phyloP scores from a whole-genome alignment of 2,797 vertebrate genomes.

The Rhodeus uyekii region DNA sequence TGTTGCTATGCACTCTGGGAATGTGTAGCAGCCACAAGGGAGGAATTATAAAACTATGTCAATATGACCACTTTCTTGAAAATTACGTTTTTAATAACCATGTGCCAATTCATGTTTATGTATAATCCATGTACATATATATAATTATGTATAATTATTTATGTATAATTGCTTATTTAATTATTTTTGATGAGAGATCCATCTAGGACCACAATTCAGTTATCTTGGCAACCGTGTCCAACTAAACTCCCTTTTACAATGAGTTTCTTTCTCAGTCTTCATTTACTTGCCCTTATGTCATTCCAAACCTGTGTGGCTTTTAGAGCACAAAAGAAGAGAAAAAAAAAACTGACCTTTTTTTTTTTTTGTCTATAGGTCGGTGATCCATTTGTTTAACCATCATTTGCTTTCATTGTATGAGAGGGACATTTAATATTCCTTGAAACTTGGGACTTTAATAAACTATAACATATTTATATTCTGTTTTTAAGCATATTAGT shows the following conservation, averaged over 20 bases:
- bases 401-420: not conserved
- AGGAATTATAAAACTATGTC: not conserved
- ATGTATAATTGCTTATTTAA: too few species aligned
- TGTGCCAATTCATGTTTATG: too few species aligned
- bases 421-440: not conserved
- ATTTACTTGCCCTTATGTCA: not conserved
- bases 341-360: too few species aligned
- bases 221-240: too few species aligned
- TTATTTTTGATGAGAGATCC: too few species aligned
- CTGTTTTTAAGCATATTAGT: not conserved
- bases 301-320: not conserved
- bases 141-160: too few species aligned
- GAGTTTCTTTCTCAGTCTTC: not conserved
- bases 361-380: not conserved
- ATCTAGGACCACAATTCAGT: too few species aligned
- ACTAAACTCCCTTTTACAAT: not conserved
- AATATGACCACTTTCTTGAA: too few species aligned
- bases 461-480: not conserved
- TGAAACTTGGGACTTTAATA: not conserved
- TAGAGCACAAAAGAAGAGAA: too few species aligned
- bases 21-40: conserved; percentile 2
- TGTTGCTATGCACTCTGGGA: conserved; percentile 58
- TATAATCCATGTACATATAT: too few species aligned
- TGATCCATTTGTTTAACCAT: not conserved
- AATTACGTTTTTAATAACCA: too few species aligned